Evolutionary conservation across 2,113 vertebrate genomes (phyloP), one percentile per base, ranked within the genome.

Genomic region (Nothobranchius furzeri): DNA sequence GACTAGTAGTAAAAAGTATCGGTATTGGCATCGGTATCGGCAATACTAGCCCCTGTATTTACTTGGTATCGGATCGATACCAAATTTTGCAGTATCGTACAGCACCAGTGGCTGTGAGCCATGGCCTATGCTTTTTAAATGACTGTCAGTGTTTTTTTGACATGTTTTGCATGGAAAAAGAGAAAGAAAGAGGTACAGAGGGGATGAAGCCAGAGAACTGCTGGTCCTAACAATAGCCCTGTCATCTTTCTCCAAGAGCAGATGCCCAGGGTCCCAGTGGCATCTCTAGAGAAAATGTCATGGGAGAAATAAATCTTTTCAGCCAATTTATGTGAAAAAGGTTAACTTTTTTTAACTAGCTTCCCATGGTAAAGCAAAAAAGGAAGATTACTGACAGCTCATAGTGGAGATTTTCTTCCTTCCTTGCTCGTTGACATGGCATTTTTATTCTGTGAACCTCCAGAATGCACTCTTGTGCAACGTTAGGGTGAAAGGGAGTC

Each of bases 321-420:
- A 72, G 88, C 87, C 91, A 92, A 92, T 92, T 93, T 92, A 83
- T 87, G 76, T 80, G 83, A 86, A 82, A 79, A 87, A 87, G 79
- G 78, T 89, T 90, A 90, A 91, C 80, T 89, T 88, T 73, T 30
- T 52, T 35, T 56, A 82, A 76, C 83, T 77, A 65, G 66, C 69
- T 86, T 81, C 68, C 79, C 58, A 74, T 85, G 71, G 83, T 82
- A 86, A 84, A 64, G 73, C 46, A 60, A 71, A 76, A 67, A 64
- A 64, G 75, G 59, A 80, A 86, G 87, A 86, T 83, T 82, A 81
- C 82, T 88, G 89, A 81, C 82, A 86, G 81, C 78, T 84, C 78
- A 48, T 68, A 81, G 83, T 73, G 81, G 76, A 83, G 82, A 87
- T 83, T 87, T 89, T 88, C 85, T 83, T 85, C 87, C 75, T 81